A percentile compares a stretch with the other conserved stretches of the same genome.
Conservation (phyloP, 2,797 vertebrate genomes). For the Centropyge bicolor region DNA sequence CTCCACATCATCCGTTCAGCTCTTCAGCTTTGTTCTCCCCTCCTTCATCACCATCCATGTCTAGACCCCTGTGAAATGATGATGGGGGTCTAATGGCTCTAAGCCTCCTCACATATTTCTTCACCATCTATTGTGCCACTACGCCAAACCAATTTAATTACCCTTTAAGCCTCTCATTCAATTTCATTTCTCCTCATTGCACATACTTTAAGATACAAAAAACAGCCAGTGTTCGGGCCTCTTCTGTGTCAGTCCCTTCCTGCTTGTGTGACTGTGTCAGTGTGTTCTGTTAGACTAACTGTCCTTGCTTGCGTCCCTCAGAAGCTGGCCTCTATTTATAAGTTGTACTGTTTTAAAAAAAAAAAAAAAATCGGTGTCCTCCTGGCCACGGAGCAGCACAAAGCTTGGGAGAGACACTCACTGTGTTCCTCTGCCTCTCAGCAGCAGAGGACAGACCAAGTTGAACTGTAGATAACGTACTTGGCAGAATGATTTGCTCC, state of each 20-base stretch:
- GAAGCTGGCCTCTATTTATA: conserved; percentile 66
- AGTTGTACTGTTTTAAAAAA: conserved; percentile 44
- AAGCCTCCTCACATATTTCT: too few relatives aligned
- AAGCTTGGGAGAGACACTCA: conserved; percentile 40
- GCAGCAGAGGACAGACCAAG: conserved; percentile 53
- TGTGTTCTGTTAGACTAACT: conserved; percentile 39
- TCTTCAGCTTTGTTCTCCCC: not conserved
- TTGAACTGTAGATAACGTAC: conserved; percentile 59
- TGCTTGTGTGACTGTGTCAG: conserved; percentile 21
- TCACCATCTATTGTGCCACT: too few relatives aligned
- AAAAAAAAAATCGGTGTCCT: conserved; percentile 38
- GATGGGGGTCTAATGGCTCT: too few relatives aligned
- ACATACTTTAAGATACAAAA: not conserved
- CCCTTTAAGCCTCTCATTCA: not conserved
- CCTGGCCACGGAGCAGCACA: conserved; percentile 46
- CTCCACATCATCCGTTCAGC: not conserved
- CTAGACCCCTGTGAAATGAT: not conserved
- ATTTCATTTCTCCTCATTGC: not conserved
- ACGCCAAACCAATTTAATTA: not conserved
- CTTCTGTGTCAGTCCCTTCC: conserved; percentile 8
- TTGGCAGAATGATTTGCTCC: conserved; percentile 58
- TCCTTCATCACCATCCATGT: not conserved
- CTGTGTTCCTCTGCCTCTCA: conserved; percentile 37
- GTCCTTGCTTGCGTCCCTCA: conserved; percentile 59
- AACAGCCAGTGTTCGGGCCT: not conserved